Conservation (phyloP, 2,888 invertebrate species). For the Drosophila gaucha region DNA sequence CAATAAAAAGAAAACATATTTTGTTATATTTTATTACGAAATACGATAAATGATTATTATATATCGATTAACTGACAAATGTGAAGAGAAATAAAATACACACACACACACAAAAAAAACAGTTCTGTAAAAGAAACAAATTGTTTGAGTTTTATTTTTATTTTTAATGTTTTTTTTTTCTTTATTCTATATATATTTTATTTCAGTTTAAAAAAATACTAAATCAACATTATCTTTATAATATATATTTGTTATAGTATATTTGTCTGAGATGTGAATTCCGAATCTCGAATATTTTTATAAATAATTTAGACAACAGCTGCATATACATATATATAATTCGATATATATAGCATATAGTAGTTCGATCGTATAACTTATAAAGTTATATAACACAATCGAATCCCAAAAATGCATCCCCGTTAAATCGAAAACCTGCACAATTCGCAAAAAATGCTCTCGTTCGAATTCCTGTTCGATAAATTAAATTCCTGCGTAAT, state of each 20-base stretch:
- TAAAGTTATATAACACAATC: too few relatives aligned
- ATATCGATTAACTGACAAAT: slow-evolving; percentile 58
- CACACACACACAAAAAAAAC: slow-evolving; percentile 45
- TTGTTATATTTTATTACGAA: slow-evolving; percentile 63
- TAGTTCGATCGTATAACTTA: too few relatives aligned
- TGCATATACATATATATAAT: too few relatives aligned
- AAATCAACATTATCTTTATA: background rate
- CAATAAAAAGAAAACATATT: slow-evolving; percentile 37
- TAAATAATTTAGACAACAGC: too few relatives aligned
- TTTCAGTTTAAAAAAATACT: background rate
- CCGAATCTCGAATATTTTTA: too few relatives aligned
- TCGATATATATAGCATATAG: too few relatives aligned
- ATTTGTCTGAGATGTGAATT: too few relatives aligned
- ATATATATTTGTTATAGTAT: background rate
- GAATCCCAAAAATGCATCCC: too few relatives aligned
- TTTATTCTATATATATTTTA: background rate
- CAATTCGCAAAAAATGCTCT: too few relatives aligned
- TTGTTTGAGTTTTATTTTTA: slow-evolving; percentile 23
- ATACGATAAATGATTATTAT: slow-evolving; percentile 80
- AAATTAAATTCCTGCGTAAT: too few relatives aligned
- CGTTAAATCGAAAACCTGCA: too few relatives aligned
- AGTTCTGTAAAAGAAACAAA: slow-evolving; percentile 50
- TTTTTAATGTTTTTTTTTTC: background rate
- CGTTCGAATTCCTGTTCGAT: too few relatives aligned
- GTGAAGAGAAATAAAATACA: slow-evolving; percentile 59